Evolutionary conservation across 2,888 invertebrate genomes (phyloP), one percentile per base, ranked within the genome.

Genomic region (Lasioglossum lativentre): DNA sequence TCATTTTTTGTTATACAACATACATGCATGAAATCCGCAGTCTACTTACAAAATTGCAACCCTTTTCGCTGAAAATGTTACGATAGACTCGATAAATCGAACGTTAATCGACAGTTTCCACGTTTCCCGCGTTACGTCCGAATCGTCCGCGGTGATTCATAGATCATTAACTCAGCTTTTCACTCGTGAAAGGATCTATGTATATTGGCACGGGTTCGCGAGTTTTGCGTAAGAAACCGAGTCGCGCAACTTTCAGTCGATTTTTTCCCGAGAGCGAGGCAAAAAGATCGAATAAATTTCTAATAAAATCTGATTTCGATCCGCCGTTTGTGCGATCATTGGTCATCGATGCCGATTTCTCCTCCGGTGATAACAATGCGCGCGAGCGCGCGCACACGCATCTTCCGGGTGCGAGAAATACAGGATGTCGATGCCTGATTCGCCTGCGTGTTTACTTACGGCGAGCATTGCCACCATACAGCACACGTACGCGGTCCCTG

Each of bases 401-500:
- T 63, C 79, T 85, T 80, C 72, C 75, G 85, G 73, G 40, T 14
- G 63, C 40, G 30, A 75, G 73, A 80, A 68, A 80, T 70, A 40
- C 71, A 76, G 79, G 75, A 85, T 76, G 56, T 70, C 23, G 52
- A 30, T 12, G 47, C 27, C 30, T n/a, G 34, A 45, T 47, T 30
- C 14, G 42, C 68, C 56, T 56, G 75, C 74, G 70, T 38, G 10
- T 56, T 63, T 63, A 92, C 92, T 92, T 91, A 92, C 92, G 66
- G 82, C 88, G 63, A 92, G 81, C 82, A 88, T 74, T 75, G 80
- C 82, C 77, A 89, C 76, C 83, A 91, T 73, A 40, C 86, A 78
- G 80, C 83, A 84, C 66, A 86, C 73, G 75, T 91, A 88, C 73
- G 73, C 85, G 84, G 83, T 74, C 68, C 89, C 92, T 92, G 90